Base-by-base conservation (phyloP, 2,797 vertebrate genomes). In the Sarcophilus harrisii region DNA sequence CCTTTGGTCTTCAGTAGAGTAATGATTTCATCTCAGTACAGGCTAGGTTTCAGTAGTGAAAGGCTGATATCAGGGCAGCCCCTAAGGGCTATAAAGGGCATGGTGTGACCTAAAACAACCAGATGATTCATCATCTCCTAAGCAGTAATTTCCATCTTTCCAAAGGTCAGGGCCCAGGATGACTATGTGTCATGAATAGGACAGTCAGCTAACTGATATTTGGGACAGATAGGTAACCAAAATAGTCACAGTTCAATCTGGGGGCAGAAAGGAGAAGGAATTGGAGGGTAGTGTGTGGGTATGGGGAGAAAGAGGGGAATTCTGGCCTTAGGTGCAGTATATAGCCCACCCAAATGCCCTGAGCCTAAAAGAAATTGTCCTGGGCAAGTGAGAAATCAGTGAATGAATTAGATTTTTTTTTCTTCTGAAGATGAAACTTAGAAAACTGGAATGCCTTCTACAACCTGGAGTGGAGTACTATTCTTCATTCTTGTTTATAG, bases 141-240 rank as follows among this genome's bases (percentile, higher is more conserved):
- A 57, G 45, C 4, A 21, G 94, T n/a, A 92, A 32, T 27, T 93
- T 95, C 54, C 18, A 90, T 92, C 73, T 95, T 38, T 49, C 73
- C 91, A 92, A 92, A 96, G 89, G 9, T 57, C 87, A 87, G 60
- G 55, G 8, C 93, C 28, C 49, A 29, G n/a, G 14, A 0, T 57
- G 57, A 54, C 16, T 89, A 45, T 49, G 29, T 27, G 62, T 14
- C 60, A n/a, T 87, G 55, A 60, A 81, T 4, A 18, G 8, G 57
- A n/a, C 28, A 55, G 24, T 92, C 54, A 32, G 6, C 24, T 8
- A 0, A 24, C 66, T 89, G 58, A 28, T 32, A 11, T 59, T 95
- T 57, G 6, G 58, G 30, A 16, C 58, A 10, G n/a, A 57, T 81
- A 49, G 57, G 49, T 14, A 45, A 90, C 38, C 21, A 21, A 38